Percentiles rank a stretch among this genome's conserved stretches.
phyloP scores from a whole-genome alignment of 2,888 invertebrate species.

The Strigamia transsilvanica region DNA sequence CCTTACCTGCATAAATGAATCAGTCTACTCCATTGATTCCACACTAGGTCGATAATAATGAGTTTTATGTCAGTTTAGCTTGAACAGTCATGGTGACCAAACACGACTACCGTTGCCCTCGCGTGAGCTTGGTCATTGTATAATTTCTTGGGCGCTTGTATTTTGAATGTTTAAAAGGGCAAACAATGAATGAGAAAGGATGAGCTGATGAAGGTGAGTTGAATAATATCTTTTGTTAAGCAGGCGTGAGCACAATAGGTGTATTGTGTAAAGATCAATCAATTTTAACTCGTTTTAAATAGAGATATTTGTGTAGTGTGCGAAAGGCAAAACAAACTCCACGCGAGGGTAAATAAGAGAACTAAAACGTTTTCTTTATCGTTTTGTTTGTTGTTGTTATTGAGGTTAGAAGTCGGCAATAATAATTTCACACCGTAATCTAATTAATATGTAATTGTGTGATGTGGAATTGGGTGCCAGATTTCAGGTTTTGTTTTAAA shows the following conservation, averaged over 20 bases:
- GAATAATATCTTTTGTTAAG: background rate
- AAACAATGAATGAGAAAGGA: background rate
- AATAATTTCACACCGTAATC: too few species aligned
- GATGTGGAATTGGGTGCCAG: too few species aligned
- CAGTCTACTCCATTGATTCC: background rate
- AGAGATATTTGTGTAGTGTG: background rate
- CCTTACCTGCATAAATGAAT: background rate
- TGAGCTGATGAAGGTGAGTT: constrained; percentile 18
- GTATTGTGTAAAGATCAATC: background rate
- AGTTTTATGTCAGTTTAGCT: background rate
- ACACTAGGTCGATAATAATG: background rate
- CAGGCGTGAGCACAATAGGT: background rate
- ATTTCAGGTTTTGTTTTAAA: too few species aligned
- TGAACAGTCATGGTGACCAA: constrained; percentile 7
- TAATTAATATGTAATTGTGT: too few species aligned
- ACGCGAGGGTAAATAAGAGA: background rate
- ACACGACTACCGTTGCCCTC: background rate
- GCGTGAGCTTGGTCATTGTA: background rate
- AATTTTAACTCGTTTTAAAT: constrained; percentile 6
- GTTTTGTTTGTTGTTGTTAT: too few species aligned
- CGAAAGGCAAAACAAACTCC: background rate
- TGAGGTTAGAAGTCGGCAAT: too few species aligned
- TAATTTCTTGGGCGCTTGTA: background rate
- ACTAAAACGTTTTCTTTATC: background rate
- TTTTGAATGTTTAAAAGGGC: background rate